Base-by-base conservation (phyloP, 2,797 vertebrate genomes). In the Crocidura indochinensis region DNA sequence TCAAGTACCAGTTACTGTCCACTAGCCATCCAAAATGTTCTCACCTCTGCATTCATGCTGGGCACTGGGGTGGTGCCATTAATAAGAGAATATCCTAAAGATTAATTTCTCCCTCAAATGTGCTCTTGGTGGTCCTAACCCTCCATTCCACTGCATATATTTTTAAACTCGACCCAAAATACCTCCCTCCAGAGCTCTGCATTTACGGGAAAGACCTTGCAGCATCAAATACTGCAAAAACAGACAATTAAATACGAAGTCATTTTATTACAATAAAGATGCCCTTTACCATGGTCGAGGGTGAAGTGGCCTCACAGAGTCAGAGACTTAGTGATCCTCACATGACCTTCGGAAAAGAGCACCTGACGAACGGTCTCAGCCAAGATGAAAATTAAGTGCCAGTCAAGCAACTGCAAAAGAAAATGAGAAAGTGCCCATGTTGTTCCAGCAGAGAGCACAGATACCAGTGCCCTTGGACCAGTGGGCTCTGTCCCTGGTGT, bases 171-270 rank as follows among this genome's bases (percentile, higher is more conserved):
- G 19, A 38, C 3, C 46, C 15, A 5, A 20, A 67, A 6, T 22
- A 22, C 64, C 8, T 26, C n/a, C 8, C n/a, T 62, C 19, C 3
- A 47, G 65, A 47, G n/a, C 31, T 78, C 12, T 24, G 7, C 26
- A 56, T 56, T 65, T 87, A 12, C 17, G 51, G 72, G 67, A 47
- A 2, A 49, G 22, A 38, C 51, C 64, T 75, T 69, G 1, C 73
- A 68, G 27, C 15, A 10, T 65, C 29, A 67, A 64, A 22, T 69
- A 65, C 46, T 85, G 68, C 22, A 85, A 86, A 88, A 90, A 67
- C 27, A 27, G 29, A 62, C 27, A 7, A 12, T 49, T 19, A 64
- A 84, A 15, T 44, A 75, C 5, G 1, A 60, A 60, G 56, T 17
- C 56, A 29, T 9, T 49, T 27, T 79, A 65, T 47, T 60, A 78